A percentile compares a stretch with the other conserved stretches of the same genome.
These are phyloP conservation scores for Cyrtorhinus lividipennis DNA, from an alignment of 1,140 invertebrate species.

Conservation along the genomic window DNA sequence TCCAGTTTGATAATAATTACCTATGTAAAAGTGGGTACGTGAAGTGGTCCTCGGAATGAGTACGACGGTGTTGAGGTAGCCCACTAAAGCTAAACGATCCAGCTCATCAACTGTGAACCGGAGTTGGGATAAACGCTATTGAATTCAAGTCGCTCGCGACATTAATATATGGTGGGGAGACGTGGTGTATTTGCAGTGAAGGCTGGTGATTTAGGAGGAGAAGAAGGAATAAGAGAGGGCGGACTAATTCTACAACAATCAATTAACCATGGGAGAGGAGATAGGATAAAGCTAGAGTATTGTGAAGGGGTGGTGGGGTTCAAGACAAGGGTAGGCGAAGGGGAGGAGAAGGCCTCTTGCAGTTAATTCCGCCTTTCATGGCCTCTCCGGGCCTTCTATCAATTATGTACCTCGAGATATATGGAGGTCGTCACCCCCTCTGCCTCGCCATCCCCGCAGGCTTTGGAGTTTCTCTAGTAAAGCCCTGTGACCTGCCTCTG, in stretches of 20 bases:
- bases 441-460: neutral
- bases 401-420: constrained; percentile 15
- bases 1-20: too few species aligned
- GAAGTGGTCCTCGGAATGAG: too few species aligned
- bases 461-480: too few species aligned
- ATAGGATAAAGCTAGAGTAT: neutral
- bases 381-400: constrained; percentile 13
- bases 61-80: too few species aligned
- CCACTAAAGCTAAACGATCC: too few species aligned
- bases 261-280: constrained; percentile 14
- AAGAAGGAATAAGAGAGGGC: constrained; percentile 7
- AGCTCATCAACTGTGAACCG: too few species aligned
- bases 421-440: constrained; percentile 14
- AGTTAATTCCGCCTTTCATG: constrained; percentile 17
- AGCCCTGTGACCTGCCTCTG: neutral
- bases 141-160: constrained; percentile 13
- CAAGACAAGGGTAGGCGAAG: neutral
- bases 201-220: constrained; percentile 13
- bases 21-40: too few species aligned
- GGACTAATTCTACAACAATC: constrained; percentile 16
- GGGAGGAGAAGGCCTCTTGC: constrained; percentile 3
- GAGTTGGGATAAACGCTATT: constrained; percentile 16
- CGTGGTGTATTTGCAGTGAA: constrained; percentile 14
- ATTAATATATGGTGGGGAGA: constrained; percentile 13
- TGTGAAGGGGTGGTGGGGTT: neutral